Conservation (phyloP, 2,113 vertebrate species). For the Stigmatopora argus region DNA sequence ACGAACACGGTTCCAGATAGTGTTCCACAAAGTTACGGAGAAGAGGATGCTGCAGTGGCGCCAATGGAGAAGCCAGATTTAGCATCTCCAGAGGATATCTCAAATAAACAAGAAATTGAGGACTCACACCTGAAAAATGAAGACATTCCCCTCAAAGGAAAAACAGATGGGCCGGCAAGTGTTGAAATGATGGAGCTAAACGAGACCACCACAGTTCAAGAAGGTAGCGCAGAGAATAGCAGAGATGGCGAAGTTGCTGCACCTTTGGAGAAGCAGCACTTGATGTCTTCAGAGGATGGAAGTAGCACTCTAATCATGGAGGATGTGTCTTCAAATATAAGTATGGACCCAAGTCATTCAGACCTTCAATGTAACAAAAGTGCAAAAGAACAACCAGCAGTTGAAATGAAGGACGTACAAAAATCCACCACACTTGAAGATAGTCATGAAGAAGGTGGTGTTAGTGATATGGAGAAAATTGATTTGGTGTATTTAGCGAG, state of each 20-base stretch:
- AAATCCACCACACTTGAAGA: not conserved
- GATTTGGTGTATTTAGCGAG: too few relatives aligned
- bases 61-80: not conserved
- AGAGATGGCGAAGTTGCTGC: constrained; percentile 28
- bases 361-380: not conserved
- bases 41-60: not conserved
- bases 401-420: not conserved
- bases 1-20: not conserved
- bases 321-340: constrained; percentile 1
- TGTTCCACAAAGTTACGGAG: not conserved
- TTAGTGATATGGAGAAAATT: not conserved
- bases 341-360: not conserved
- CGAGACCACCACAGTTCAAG: not conserved
- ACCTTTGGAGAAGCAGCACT: constrained; percentile 18
- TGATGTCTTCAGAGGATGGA: constrained; percentile 32
- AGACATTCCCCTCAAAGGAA: too few relatives aligned
- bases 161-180: constrained; percentile 7
- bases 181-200: constrained; percentile 27
- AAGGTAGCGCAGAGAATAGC: constrained; percentile 56
- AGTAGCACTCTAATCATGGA: constrained; percentile 16
- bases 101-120: not conserved
- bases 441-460: not conserved
- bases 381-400: not conserved
- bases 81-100: not conserved
- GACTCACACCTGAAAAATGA: not conserved